Evolutionary conservation across 2,888 invertebrate species (phyloP), one percentile per base, ranked within the genome.

Genomic region (Leucozona laternaria): DNA sequence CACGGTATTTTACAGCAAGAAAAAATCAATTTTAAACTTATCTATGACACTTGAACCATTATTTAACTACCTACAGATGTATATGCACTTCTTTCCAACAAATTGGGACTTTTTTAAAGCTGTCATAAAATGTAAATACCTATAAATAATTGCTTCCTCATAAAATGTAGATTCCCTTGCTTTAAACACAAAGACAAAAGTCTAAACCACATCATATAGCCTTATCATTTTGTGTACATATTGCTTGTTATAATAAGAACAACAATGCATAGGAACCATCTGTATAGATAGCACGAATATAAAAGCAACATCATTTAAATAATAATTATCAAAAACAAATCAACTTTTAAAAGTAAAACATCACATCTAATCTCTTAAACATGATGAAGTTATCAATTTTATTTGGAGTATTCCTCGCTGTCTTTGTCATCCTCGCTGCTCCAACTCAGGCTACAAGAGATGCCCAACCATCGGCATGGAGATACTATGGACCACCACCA

Each of bases 401-500:
- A 11, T 62, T 81, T 37, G 70, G 60, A 60, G 6, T 81, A 0
- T 31, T 76, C 25, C 28, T 70, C 10, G 70, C 70, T 15, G 34
- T 83, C 3, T 57, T 83, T 10, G 31, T 48, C 13, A 11, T 34
- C 7, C 13, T 79, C 7, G 6, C 62, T 4, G 37, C n/a, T 20
- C 62, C 53, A 70, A 45, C 80, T 13, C 55, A 70, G 10, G 76
- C 76, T 13, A 62, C 53, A 2, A 76, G 68, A 7, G 28, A 81
- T 64, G 40, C 70, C 1, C 50, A 53, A 17, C 76, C 80, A 17
- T 28, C 60, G n/a, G n/a, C 15, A 31, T 31, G 50, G 40, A 43
- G 70, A 13, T 71, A 55, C 25, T 13, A 43, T 50, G 72, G 76
- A 60, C 81, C 77, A 25, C 79, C 79, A 25, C 81, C 68, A 31